Evolutionary conservation across 2,113 vertebrate species (phyloP).

Genomic region (Pipra filicauda): DNA sequence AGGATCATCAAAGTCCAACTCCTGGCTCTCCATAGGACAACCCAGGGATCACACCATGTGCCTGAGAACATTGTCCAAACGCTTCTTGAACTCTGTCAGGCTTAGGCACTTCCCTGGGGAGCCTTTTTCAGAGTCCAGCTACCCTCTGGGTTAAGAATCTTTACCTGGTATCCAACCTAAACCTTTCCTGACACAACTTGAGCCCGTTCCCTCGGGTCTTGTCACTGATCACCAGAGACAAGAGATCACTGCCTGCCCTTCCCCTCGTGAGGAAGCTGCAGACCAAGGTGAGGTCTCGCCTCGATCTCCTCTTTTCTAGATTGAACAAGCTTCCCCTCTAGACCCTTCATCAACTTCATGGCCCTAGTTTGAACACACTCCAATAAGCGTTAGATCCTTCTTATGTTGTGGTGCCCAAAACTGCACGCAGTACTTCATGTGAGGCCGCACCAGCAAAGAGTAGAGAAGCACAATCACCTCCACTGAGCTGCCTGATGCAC

Average conservation of each 20-base stretch:
- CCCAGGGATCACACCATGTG: not conserved
- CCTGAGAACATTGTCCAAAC: not conserved
- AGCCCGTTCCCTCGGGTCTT: not conserved
- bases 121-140: not conserved
- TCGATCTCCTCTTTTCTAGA: not conserved
- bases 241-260: not conserved
- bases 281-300: not conserved
- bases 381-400: not conserved
- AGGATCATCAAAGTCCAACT: not conserved
- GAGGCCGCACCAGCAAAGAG: not conserved
- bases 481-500: not conserved
- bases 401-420: too few relatives aligned
- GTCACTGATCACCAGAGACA: not conserved
- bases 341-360: not conserved
- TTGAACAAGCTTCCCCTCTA: not conserved
- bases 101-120: not conserved
- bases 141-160: not conserved
- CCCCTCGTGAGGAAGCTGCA: not conserved
- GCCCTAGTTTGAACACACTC: not conserved
- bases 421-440: not conserved
- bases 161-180: not conserved
- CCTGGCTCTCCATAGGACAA: not conserved
- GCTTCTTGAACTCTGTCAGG: not conserved
- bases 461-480: not conserved
- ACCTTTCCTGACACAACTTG: not conserved